Evolutionary conservation across 2,888 invertebrate genomes (phyloP), one percentile per base, ranked within the genome.

Genomic region (Lasioglossum malachurum): DNA sequence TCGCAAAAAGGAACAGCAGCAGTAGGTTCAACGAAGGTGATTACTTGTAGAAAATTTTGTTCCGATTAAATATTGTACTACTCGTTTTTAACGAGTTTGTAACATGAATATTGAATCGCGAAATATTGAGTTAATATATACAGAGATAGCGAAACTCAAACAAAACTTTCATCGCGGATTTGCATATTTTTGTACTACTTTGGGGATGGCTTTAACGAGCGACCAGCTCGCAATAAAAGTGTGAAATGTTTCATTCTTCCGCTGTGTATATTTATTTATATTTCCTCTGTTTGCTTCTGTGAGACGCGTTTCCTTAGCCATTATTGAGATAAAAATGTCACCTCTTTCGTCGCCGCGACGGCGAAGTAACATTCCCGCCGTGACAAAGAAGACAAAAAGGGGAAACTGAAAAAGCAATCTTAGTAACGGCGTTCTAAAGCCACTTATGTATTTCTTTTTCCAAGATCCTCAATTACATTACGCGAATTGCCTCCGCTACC

Each of bases 381-480:
- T 80, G 80, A 80, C 80, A 80, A 77, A 77, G 44, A 77, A 60
- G 60, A 84, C 41, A 71, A 67, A 57, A 57, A 73, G 31, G 49
- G 23, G 49, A 67, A 80, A 80, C 80, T 84, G 85, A 71, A 60
- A 71, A 77, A 86, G 85, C 85, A 86, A 86, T 84, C 84, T 84
- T 77, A 74, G 78, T 74, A 84, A 77, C 79, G 77, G 46, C 23
- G 76, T 84, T 84, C 67, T 41, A 80, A 77, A 86, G 41, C 75
- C 84, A 76, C 85, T 80, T 80, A 77, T 77, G 83, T 84, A 75
- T 75, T 84, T 84, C 84, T 84, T 84, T 79, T 84, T 80, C 67
- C 46, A 14, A n/a, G 27, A 14, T 57, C 60, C 72, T 84, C 84
- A 80, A 80, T 86, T 80, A 75, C 85, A 86, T 86, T 86, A 84